Evolutionary conservation across 2,888 invertebrate genomes (phyloP), one percentile per base, ranked within the genome.

Genomic region (Cacoxenus indagator): DNA sequence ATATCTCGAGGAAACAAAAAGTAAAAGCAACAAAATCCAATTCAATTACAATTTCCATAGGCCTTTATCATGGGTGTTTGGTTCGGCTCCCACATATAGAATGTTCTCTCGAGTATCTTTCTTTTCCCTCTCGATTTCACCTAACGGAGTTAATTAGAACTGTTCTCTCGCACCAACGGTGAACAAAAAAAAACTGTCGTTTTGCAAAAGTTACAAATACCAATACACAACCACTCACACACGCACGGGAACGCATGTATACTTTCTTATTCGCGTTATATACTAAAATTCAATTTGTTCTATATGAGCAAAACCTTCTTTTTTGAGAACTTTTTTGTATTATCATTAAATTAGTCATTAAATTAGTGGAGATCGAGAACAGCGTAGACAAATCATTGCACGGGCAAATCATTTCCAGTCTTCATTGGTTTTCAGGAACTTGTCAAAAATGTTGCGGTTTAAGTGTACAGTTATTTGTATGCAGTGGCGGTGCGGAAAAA

Each of bases 141-240:
- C 43, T n/a, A n/a, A n/a, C n/a, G 45, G 24, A 62, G 61, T 62
- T 62, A 62, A 62, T 62, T 62, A 62, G 61, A 62, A 62, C 9
- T 19, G 45, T 24, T 51, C 51, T n/a, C 22, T 22, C 22, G 1
- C 2, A 51, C 48, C 9, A 51, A 19, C 51, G 51, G n/a, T 19
- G 37, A 31, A 19, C 51, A 51, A 51, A 59, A 31, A 62, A 61
- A 62, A 62, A 43, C 61, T 27, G 29, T 57, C 29, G 29, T 31
- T 57, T 59, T 31, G 59, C 59, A 59, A 59, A 59, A 59, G 45
- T 62, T 11, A 62, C 61, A 17, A 62, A 45, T 62, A 62, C 62
- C 14, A n/a, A 19, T 1, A 6, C 62, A 67, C 70, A 78, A 73
- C 77, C 73, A 73, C 76, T 73, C 69, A 81, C 71, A 70, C 69